A percentile compares a stretch with the other conserved stretches of the same genome.
Evolutionary conservation across 1,140 invertebrate species (phyloP).

Genomic region (Protaetia brevitarsis): DNA sequence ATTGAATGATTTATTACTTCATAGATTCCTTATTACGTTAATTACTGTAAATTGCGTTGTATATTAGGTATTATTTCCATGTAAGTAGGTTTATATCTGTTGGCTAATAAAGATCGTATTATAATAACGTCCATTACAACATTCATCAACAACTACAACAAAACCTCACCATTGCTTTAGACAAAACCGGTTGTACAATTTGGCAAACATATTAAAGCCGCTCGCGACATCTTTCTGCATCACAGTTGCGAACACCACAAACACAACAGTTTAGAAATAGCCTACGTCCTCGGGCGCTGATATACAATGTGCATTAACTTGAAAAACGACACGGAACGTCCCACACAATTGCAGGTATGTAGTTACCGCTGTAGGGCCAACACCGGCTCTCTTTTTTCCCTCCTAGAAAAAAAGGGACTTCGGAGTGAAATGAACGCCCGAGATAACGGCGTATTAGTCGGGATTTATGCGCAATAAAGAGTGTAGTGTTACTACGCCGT

Average conservation of each 20-base stretch:
- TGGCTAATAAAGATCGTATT: too few species aligned
- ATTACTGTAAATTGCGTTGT: too few species aligned
- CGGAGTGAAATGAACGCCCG: constrained; percentile 6
- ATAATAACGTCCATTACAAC: too few species aligned
- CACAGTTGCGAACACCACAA: neutral
- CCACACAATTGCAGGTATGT: constrained; percentile 7
- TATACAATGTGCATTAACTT: constrained; percentile 13
- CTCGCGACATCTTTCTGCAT: neutral
- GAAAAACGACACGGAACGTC: constrained; percentile 10
- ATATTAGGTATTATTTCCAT: too few species aligned
- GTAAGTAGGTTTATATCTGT: too few species aligned
- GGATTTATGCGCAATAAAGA: constrained; percentile 14
- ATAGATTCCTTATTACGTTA: too few species aligned
- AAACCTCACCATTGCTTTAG: too few species aligned
- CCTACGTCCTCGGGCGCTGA: neutral
- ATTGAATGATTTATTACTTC: too few species aligned
- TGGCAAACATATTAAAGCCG: neutral
- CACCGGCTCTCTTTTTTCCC: neutral
- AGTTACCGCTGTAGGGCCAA: neutral
- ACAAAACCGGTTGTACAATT: neutral
- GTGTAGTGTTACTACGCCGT: constrained; percentile 10
- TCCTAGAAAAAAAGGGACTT: neutral
- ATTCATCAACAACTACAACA: too few species aligned
- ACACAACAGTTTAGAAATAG: constrained; percentile 1
- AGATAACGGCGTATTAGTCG: constrained; percentile 13